Percentiles rank a stretch among this genome's conserved stretches.
Conservation (phyloP, 1,140 invertebrate species). For the Sogatella furcifera region DNA sequence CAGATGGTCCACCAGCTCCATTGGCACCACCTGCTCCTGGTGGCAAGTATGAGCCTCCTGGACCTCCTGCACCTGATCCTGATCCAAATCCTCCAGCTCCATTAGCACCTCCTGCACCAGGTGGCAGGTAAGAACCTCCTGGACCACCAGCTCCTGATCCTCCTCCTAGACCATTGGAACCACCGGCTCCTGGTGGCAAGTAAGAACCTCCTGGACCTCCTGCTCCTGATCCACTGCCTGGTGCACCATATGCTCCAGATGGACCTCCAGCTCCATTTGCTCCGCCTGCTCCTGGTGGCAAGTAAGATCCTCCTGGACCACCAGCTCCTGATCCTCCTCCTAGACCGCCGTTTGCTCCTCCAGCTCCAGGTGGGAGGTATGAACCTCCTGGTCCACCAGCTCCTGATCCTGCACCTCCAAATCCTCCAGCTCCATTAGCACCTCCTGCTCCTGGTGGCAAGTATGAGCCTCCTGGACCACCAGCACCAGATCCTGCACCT, state of each 20-base stretch:
- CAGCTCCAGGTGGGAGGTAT: background rate
- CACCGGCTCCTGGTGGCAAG: background rate
- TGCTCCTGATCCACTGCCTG: background rate
- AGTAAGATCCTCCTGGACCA: background rate
- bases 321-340: background rate
- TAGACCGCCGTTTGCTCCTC: background rate
- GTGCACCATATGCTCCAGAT: background rate
- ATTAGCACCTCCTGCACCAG: background rate
- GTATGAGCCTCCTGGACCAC: background rate
- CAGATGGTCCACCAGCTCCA: background rate
- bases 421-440: background rate
- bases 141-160: background rate
- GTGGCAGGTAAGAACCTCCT: conserved; percentile 1
- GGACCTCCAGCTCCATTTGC: background rate
- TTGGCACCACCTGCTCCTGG: background rate
- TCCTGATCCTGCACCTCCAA: background rate
- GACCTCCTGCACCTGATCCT: background rate
- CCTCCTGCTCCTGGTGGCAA: background rate
- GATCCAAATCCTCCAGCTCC: background rate
- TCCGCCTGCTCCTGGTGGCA: background rate
- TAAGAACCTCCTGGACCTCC: background rate
- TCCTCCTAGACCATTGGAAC: background rate
- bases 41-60: background rate
- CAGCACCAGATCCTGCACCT: background rate
- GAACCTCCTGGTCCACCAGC: background rate